Conservation (phyloP, 2,888 invertebrate species). For the Synergus laeviventris region DNA sequence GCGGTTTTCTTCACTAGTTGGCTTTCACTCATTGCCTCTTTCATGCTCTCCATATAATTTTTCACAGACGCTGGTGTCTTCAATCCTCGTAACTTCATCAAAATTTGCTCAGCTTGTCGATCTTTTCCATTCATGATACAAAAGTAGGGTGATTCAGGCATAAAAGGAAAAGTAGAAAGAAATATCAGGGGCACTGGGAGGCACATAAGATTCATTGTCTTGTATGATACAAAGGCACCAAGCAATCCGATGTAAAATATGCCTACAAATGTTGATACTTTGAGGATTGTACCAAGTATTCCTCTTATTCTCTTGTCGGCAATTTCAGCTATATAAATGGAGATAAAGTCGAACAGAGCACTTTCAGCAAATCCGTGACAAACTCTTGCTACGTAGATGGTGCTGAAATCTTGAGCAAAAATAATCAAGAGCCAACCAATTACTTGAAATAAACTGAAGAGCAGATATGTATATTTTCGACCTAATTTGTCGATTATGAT, state of each 20-base stretch:
- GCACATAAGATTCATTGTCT: conserved; percentile 77
- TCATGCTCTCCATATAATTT: conserved; percentile 79
- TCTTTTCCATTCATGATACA: conserved; percentile 78
- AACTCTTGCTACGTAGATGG: conserved; percentile 74
- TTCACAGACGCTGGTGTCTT: conserved; percentile 76
- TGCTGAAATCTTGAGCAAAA: conserved; percentile 56
- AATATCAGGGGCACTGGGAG: conserved; percentile 79
- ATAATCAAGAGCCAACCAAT: conserved; percentile 68
- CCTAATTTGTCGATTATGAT: conserved; percentile 65
- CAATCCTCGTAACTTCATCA: conserved; percentile 78
- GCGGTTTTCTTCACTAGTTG: background rate
- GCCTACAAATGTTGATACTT: conserved; percentile 76
- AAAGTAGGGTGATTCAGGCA: conserved; percentile 84
- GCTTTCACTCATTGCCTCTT: conserved; percentile 77
- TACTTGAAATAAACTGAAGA: conserved; percentile 64
- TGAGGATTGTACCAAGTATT: conserved; percentile 78
- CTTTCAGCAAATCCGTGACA: conserved; percentile 76
- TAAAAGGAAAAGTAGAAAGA: conserved; percentile 78
- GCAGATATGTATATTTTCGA: conserved; percentile 64
- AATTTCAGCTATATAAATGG: conserved; percentile 81
- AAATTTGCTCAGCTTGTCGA: conserved; percentile 78
- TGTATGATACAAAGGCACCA: conserved; percentile 77
- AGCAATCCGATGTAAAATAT: conserved; percentile 69
- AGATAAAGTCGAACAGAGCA: conserved; percentile 76
- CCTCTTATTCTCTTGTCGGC: conserved; percentile 79